phyloP scores from a whole-genome alignment of 2,888 invertebrate species.

The Tryphoninae sp. region DNA sequence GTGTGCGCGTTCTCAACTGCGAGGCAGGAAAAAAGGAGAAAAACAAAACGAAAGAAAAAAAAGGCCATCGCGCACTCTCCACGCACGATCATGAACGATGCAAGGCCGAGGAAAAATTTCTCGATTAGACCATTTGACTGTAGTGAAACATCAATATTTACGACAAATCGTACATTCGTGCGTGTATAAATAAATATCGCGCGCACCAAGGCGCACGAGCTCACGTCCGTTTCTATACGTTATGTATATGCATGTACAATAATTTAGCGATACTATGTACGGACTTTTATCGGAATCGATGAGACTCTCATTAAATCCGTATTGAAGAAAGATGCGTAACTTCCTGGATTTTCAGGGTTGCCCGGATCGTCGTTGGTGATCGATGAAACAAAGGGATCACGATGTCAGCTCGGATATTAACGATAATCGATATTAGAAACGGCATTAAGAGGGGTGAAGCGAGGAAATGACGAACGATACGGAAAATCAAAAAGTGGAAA shows the following conservation, averaged over 20 bases:
- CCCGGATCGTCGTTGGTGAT: conserved; percentile 45
- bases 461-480: conserved; percentile 4
- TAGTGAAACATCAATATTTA: conserved; percentile 59
- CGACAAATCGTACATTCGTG: conserved; percentile 7
- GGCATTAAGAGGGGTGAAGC: conserved; percentile 10
- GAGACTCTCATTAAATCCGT: conserved; percentile 28
- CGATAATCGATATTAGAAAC: not conserved
- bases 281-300: conserved; percentile 58
- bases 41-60: conserved; percentile 40
- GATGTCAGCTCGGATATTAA: conserved; percentile 62
- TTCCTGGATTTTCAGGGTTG: conserved; percentile 71
- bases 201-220: conserved; percentile 20
- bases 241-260: conserved; percentile 54
- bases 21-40: conserved; percentile 33
- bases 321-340: conserved; percentile 69
- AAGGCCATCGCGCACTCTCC: conserved; percentile 32
- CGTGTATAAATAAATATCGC: conserved; percentile 3
- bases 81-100: conserved; percentile 59
- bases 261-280: conserved; percentile 51
- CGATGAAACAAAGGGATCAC: conserved; percentile 38
- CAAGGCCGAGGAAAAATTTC: conserved; percentile 63
- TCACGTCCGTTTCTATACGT: conserved; percentile 23
- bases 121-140: conserved; percentile 64
- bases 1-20: conserved; percentile 23
- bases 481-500: conserved; percentile 58